phyloP scores from a whole-genome alignment of 2,888 invertebrate genomes.

The Dasypogon diadema region DNA sequence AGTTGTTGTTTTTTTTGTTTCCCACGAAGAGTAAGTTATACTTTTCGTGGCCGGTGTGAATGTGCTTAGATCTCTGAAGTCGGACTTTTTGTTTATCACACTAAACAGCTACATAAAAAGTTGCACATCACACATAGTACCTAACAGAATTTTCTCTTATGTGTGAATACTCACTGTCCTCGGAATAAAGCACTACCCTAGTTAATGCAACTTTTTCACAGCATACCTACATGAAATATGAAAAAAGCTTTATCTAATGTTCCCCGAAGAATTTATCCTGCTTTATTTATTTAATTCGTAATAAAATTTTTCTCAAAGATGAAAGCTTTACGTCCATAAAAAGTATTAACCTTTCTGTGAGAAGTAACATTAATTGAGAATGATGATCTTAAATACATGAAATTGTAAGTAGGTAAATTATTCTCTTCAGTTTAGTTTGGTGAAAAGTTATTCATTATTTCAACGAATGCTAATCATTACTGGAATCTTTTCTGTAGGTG shows the following conservation, averaged over 20 bases:
- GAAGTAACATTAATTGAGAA: too few relatives aligned
- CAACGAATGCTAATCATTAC: too few relatives aligned
- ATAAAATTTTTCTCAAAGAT: constrained; percentile 33
- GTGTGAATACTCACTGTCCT: constrained; percentile 16
- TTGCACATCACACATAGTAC: constrained; percentile 24
- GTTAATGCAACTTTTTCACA: constrained; percentile 35
- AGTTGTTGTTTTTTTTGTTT: constrained; percentile 17
- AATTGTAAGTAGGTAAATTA: too few relatives aligned
- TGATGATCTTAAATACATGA: too few relatives aligned
- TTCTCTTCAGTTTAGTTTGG: too few relatives aligned
- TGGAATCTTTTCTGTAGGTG: too few relatives aligned
- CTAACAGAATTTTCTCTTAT: constrained; percentile 13
- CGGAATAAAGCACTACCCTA: constrained; percentile 13
- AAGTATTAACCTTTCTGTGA: too few relatives aligned
- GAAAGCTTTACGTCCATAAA: too few relatives aligned
- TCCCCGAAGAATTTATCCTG: background rate
- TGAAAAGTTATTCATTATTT: too few relatives aligned
- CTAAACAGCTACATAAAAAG: constrained; percentile 9
- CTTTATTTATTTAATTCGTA: constrained; percentile 24
- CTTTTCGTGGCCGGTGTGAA: background rate
- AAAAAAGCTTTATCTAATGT: constrained; percentile 18
- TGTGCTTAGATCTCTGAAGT: background rate
- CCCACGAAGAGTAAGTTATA: background rate
- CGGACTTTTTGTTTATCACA: constrained; percentile 1
- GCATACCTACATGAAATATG: constrained; percentile 7